Evolutionary conservation across 2,797 vertebrate genomes (phyloP).

Genomic region (Chrysocyon brachyurus): DNA sequence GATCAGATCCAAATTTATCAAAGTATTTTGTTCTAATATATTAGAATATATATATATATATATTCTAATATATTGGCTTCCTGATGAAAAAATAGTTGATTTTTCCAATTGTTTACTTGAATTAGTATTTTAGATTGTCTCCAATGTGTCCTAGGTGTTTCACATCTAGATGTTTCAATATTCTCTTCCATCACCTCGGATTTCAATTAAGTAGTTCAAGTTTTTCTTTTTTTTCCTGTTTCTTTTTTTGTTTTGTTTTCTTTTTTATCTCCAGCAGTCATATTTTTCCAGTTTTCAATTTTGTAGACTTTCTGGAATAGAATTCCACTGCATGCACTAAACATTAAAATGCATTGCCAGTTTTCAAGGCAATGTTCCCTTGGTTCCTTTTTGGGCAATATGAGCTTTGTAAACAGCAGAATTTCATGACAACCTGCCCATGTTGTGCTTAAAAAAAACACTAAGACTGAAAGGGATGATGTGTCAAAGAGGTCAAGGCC

Average conservation of each 20-base stretch:
- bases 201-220: neutral
- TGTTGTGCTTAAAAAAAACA: neutral
- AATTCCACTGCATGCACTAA: neutral
- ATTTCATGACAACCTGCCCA: neutral
- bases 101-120: constrained; percentile 15
- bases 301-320: neutral
- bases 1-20: neutral
- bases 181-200: neutral
- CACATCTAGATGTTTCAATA: neutral
- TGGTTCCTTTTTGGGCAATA: neutral
- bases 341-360: neutral
- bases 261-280: neutral
- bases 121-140: constrained; percentile 1
- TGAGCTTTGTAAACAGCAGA: neutral
- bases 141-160: neutral
- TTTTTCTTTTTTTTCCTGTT: neutral
- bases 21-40: neutral
- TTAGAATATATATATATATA: neutral
- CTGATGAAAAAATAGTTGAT: constrained; percentile 9
- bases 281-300: constrained; percentile 33
- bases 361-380: constrained; percentile 21
- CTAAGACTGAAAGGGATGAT: neutral
- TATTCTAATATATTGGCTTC: neutral
- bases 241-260: neutral
- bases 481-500: neutral